These are phyloP conservation scores for Caenorhabditis auriculariae DNA, from an alignment of 2,888 invertebrate genomes.

Conservation along the genomic window DNA sequence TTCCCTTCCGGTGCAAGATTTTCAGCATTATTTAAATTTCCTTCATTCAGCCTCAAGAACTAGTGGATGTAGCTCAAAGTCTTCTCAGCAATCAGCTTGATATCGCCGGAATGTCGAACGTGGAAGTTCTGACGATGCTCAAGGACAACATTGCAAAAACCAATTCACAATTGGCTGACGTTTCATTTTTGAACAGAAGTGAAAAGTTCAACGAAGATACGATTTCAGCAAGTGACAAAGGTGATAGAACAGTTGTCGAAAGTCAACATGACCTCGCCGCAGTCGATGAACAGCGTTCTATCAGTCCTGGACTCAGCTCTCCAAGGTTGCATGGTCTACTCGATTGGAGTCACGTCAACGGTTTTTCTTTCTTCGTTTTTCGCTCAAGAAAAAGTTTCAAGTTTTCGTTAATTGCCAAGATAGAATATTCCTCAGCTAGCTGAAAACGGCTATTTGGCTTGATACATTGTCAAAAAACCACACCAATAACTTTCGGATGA, in stretches of 20 bases:
- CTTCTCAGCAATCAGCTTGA: conserved; percentile 10
- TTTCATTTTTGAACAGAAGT: no score
- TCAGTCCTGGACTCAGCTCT: conserved; percentile 17
- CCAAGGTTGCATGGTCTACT: conserved; percentile 24
- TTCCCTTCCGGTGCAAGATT: conserved; percentile 7
- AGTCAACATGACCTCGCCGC: conserved; percentile 20
- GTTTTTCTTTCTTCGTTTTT: no score
- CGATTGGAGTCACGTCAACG: conserved; percentile 16
- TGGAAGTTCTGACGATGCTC: conserved; percentile 9
- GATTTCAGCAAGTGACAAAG: conserved; percentile 14
- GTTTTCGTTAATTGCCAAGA: no score
- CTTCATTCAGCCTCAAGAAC: no score
- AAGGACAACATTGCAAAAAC: conserved; percentile 13
- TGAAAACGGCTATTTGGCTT: no score
- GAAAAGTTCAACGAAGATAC: no score
- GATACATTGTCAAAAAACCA: no score
- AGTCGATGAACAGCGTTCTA: conserved; percentile 23
- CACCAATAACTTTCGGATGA: no score
- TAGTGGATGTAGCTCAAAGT: conserved; percentile 23
- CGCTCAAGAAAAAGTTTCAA: no score
- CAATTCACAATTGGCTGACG: conserved; percentile 17
- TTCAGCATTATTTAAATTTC: no score
- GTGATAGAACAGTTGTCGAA: conserved; percentile 13
- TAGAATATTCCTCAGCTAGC: no score
- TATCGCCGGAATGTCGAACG: conserved; percentile 15